Evolutionary conservation across 2,113 vertebrate species (phyloP).

Genomic region (Camelus dromedarius): DNA sequence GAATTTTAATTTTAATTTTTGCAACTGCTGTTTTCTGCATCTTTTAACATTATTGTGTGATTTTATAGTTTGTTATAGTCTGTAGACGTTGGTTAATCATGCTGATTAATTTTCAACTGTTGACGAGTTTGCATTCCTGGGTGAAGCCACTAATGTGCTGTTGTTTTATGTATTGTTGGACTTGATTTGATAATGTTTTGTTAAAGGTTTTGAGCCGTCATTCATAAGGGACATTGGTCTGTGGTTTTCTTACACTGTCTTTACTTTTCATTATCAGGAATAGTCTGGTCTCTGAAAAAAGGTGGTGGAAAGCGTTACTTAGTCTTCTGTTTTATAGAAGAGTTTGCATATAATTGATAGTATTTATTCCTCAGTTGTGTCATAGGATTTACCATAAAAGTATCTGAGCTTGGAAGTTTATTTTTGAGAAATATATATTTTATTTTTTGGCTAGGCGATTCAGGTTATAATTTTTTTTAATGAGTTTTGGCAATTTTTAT

Average conservation of each 20-base stretch:
- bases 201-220: neutral
- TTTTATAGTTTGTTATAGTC: neutral
- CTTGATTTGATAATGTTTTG: neutral
- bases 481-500: neutral
- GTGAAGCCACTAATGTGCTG: neutral
- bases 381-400: neutral
- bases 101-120: neutral
- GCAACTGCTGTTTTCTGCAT: neutral
- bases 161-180: neutral
- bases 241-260: neutral
- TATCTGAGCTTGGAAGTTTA: neutral
- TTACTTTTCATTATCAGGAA: neutral
- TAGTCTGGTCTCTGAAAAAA: neutral
- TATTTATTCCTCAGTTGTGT: neutral
- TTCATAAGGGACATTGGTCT: neutral
- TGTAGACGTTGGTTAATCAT: neutral
- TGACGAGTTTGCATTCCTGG: neutral
- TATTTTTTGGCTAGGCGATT: neutral
- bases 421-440: neutral
- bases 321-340: neutral
- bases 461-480: neutral
- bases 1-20: neutral
- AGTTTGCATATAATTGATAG: neutral
- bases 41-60: neutral
- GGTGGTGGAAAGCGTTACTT: neutral